Evolutionary conservation across 1,140 invertebrate species (phyloP), one percentile per base, ranked within the genome.

Genomic region (Portunus trituberculatus): DNA sequence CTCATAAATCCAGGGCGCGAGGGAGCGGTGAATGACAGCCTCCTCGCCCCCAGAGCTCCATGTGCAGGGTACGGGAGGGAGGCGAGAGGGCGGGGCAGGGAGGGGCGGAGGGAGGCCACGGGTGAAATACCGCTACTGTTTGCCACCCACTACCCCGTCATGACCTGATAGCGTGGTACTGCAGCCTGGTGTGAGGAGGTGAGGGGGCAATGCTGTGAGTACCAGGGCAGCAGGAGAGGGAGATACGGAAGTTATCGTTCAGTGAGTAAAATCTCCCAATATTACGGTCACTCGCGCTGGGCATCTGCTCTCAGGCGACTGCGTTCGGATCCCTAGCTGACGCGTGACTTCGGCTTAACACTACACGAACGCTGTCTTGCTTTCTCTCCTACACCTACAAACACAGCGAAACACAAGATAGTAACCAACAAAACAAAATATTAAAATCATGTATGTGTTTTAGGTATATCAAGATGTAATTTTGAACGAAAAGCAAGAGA

Each of bases 41-140:
- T 76, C 39, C 84, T 28, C 94, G 52, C 92, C 91, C 45, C 88
- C 32, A 39, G 89, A 84, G 94, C 92, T 95, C 94, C 94, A 93
- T 95, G 94, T 95, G 94, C 84, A 92, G 94, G 94, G 94, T 95
- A 92, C 91, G 91, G 91, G 94, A 59, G 90, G 87, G 39, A 0
- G 39, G 87, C 31, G n/a, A 7, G 59, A 29, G 82, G 67, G 29
- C 10, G 59, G 88, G 88, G 67, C 10, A 25, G 86, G 52, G 93
- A 20, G 93, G 87, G 32, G 14, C 25, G 46, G 48, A 67, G 28
- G 87, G 93, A 82, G 91, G 16, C 25, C 29, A 39, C 46, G 89
- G 52, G 90, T 86, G 76, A 86, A 87, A 92, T 82, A 92, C 90
- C 45, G 94, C 89, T 92, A 87, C 82, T 92, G 94, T 92, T 86